Conservation (phyloP, 1,140 invertebrate genomes). For the Drosophila mayri region DNA sequence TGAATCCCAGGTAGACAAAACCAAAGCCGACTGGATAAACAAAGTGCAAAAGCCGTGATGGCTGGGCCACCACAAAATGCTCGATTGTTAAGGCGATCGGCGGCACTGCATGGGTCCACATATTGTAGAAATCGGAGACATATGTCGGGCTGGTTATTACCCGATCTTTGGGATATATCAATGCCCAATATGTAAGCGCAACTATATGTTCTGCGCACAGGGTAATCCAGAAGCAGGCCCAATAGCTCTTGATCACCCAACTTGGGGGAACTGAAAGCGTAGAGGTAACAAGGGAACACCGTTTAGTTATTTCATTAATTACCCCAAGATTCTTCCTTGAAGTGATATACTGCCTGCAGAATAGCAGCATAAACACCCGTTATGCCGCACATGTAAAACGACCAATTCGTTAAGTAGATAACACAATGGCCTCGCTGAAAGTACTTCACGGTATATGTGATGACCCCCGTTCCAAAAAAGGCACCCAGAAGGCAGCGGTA, state of each 20-base stretch:
- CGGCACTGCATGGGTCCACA: slow-evolving; percentile 90
- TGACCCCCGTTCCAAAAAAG: slow-evolving; percentile 35
- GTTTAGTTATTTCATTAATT: neutral
- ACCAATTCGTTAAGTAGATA: slow-evolving; percentile 63
- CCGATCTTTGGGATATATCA: slow-evolving; percentile 19
- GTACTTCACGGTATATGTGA: neutral
- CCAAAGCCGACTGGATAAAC: slow-evolving; percentile 88
- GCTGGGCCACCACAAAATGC: slow-evolving; percentile 88
- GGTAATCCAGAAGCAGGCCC: slow-evolving; percentile 53
- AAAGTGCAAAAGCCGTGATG: slow-evolving; percentile 88
- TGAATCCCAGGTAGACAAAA: slow-evolving; percentile 88
- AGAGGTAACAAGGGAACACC: neutral
- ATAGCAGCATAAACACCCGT: slow-evolving; percentile 37
- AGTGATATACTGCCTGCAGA: slow-evolving; percentile 35
- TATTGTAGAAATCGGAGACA: slow-evolving; percentile 82
- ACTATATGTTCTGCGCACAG: slow-evolving; percentile 8
- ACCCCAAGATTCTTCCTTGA: slow-evolving; percentile 19
- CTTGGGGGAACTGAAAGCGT: neutral
- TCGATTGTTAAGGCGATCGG: slow-evolving; percentile 89
- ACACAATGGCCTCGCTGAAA: slow-evolving; percentile 36
- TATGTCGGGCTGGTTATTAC: neutral
- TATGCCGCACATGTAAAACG: slow-evolving; percentile 46
- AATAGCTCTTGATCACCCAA: slow-evolving; percentile 35
- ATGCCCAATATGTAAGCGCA: slow-evolving; percentile 28
- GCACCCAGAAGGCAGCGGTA: slow-evolving; percentile 54